These are phyloP conservation scores for Scaptomyza montana DNA, from an alignment of 1,140 invertebrate species.

Conservation along the genomic window DNA sequence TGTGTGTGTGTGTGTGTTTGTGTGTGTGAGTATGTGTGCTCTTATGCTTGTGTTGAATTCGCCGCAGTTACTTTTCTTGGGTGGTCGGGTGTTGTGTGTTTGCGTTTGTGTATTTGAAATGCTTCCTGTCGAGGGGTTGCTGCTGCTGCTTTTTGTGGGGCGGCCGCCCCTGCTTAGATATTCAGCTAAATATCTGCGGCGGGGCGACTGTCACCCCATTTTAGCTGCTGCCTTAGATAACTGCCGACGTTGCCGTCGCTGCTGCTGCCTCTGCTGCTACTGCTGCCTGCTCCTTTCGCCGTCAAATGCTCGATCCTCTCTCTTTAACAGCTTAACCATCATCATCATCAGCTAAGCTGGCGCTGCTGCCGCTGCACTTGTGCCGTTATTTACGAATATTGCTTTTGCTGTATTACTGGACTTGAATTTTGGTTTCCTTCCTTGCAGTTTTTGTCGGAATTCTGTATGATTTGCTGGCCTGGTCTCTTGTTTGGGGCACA, in stretches of 20 bases:
- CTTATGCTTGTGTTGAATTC: slow-evolving; percentile 58
- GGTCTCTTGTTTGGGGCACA: slow-evolving; percentile 54
- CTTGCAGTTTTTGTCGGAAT: slow-evolving; percentile 71
- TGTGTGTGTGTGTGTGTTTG: slow-evolving; percentile 23
- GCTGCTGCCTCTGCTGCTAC: slow-evolving; percentile 17
- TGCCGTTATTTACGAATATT: slow-evolving; percentile 33
- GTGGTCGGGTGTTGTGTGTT: slow-evolving; percentile 44
- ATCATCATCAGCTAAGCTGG: slow-evolving; percentile 59
- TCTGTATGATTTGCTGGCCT: slow-evolving; percentile 65
- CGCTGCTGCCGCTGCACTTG: slow-evolving; percentile 25
- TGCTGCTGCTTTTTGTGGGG: slow-evolving; percentile 63
- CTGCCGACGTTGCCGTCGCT: slow-evolving; percentile 34
- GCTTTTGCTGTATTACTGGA: slow-evolving; percentile 36
- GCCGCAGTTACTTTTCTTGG: slow-evolving; percentile 59
- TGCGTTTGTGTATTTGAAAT: slow-evolving; percentile 31
- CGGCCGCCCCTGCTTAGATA: slow-evolving; percentile 75
- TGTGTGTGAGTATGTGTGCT: slow-evolving; percentile 16
- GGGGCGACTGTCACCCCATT: slow-evolving; percentile 48
- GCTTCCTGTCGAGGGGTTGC: slow-evolving; percentile 74
- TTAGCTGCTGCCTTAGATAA: slow-evolving; percentile 74
- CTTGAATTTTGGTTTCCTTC: slow-evolving; percentile 80
- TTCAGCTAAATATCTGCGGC: slow-evolving; percentile 71
- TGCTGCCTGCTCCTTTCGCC: slow-evolving; percentile 62
- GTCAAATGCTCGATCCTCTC: slow-evolving; percentile 69
- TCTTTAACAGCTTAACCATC: slow-evolving; percentile 33